Evolutionary conservation across 2,113 vertebrate species (phyloP), one percentile per base, ranked within the genome.

Genomic region (Sorex fumeus): DNA sequence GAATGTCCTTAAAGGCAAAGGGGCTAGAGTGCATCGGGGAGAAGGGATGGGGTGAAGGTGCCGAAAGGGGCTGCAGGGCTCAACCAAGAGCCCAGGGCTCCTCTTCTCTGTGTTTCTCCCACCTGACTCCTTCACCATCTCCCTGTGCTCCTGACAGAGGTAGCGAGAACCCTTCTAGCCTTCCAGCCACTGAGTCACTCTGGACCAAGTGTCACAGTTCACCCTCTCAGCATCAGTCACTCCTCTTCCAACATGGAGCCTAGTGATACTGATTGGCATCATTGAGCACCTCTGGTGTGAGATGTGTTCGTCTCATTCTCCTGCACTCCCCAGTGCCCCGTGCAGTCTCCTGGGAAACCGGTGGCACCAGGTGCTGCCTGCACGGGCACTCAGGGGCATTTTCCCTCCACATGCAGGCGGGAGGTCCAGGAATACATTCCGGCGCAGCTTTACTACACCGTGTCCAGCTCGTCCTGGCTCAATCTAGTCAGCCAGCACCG

Each of bases 401-500:
- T 86, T 50, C 72, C n/a, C 64, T 95, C 47, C 60, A 11, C 74
- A 3, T 12, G 2, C 86, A 99, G 99, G 67, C 96, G 96, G 71
- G 99, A 99, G 92, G 96, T 99, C 70, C 99, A 99, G 98, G 99
- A 99, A 53, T 99, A 98, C 81, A 87, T 99, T 93, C 99, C 99
- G 0, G 94, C 98, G 0, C 99, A 98, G 96, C 98, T 99, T 74
- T 99, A 98, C 91, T 86, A 84, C 66, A 98, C 98, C 67, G 97
- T 98, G 84, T 97, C 98, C 12, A 96, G 98, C 0, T 98, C 99
- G 28, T 97, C 97, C 2, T 99, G 99, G 99, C 96, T 99, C 90
- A 98, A 98, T 90, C 98, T 99, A 98, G 96, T 98, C 79, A 98
- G 97, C 81, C 98, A 98, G 95, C 98, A 99, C 93, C 97, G 98